Percentiles rank a stretch among this genome's conserved stretches.
phyloP scores from a whole-genome alignment of 35 echinoderm and acorn worm species.

The Apostichopus parvimensis region DNA sequence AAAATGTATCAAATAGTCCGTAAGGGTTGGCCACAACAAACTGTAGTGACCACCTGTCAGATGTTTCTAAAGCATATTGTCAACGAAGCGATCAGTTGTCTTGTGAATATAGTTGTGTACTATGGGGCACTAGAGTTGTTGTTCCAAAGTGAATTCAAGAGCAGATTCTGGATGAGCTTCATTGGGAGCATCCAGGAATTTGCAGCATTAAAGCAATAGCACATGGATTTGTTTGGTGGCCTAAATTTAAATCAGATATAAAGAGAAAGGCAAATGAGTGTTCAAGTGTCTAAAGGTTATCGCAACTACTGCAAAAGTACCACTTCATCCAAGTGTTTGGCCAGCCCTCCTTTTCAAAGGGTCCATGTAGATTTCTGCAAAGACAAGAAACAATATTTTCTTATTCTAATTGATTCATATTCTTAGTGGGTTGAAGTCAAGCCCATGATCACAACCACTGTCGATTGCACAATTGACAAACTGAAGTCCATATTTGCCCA shows the following conservation, averaged over 20 bases:
- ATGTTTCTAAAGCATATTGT: constrained; percentile 2
- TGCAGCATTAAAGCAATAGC: constrained; percentile 56
- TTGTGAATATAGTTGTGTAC: constrained; percentile 34
- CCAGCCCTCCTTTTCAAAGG: constrained; percentile 38
- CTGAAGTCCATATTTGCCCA: constrained; percentile 34
- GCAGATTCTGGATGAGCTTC: constrained; percentile 55
- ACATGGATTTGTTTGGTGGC: constrained; percentile 50
- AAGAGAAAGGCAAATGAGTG: not conserved
- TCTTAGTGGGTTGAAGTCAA: constrained; percentile 51
- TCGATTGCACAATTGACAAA: constrained; percentile 16
- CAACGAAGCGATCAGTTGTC: not conserved
- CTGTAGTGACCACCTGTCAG: constrained; percentile 2
- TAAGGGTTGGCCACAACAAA: constrained; percentile 28
- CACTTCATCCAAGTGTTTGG: constrained; percentile 32
- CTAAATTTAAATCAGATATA: constrained; percentile 34
- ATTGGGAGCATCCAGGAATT: constrained; percentile 66
- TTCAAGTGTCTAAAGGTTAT: constrained; percentile 46
- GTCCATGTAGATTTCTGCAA: constrained; percentile 49
- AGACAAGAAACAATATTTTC: constrained; percentile 34
- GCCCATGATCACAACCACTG: constrained; percentile 19
- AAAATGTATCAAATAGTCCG: constrained; percentile 13
- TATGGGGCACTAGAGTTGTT: constrained; percentile 16
- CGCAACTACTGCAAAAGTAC: not conserved
- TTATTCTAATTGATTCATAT: constrained; percentile 38
- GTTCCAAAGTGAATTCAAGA: constrained; percentile 28